These are phyloP conservation scores for Diplodus sargus DNA, from an alignment of 2,797 vertebrate genomes.

Conservation along the genomic window DNA sequence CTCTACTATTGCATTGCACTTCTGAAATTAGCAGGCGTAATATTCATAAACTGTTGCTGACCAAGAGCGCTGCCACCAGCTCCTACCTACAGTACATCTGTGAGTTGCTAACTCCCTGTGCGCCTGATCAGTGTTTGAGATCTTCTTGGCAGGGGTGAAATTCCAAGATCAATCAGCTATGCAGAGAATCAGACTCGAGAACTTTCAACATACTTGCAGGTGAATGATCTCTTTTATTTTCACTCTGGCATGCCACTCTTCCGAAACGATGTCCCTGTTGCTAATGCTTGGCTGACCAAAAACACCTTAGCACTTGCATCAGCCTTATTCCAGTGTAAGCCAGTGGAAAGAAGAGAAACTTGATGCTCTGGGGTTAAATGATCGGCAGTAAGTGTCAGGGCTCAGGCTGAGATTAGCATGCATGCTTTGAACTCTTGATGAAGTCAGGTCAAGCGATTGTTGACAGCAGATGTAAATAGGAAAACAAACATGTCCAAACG, in stretches of 20 bases:
- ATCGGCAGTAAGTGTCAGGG: slow-evolving; percentile 46
- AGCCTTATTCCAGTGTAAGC: slow-evolving; percentile 45
- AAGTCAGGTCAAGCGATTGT: slow-evolving; percentile 32
- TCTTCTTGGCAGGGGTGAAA: not conserved
- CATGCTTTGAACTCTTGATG: slow-evolving; percentile 38
- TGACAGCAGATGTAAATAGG: slow-evolving; percentile 39
- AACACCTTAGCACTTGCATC: slow-evolving; percentile 56
- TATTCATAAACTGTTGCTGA: too few species aligned
- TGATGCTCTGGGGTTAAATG: slow-evolving; percentile 46
- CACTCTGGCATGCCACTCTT: not conserved
- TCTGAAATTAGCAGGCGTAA: too few species aligned
- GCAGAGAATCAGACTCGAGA: not conserved
- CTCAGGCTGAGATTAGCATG: slow-evolving; percentile 59
- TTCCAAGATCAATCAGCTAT: not conserved
- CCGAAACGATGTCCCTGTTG: slow-evolving; percentile 10
- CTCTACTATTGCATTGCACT: too few species aligned
- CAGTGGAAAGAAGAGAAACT: slow-evolving; percentile 55
- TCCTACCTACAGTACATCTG: too few species aligned
- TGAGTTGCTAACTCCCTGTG: too few species aligned
- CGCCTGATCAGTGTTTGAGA: too few species aligned
- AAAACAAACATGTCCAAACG: not conserved
- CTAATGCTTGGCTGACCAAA: slow-evolving; percentile 55
- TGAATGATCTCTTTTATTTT: slow-evolving; percentile 7
- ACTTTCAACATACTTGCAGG: not conserved
- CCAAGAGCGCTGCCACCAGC: too few species aligned